Evolutionary conservation across 2,888 invertebrate genomes (phyloP), one percentile per base, ranked within the genome.

Genomic region (Hetaerina titia): DNA sequence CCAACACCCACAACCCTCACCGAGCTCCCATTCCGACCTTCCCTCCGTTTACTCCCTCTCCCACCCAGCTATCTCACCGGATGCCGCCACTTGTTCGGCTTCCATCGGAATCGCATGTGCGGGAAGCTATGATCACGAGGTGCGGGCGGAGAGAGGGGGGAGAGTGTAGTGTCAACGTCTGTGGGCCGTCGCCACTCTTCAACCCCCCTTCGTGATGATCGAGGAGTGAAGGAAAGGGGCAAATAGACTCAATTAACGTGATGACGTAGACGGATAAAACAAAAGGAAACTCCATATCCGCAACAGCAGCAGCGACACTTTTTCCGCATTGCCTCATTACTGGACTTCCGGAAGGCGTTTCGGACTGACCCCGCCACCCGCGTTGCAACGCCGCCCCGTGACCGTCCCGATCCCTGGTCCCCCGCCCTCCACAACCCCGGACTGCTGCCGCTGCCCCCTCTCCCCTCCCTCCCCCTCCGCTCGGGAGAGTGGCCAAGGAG

Each of bases 261-360:
- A 31, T 64, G 64, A 63, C 60, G 90, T 31, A n/a, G 45, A 63
- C n/a, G 31, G 58, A 90, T 31, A 58, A 45, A 63, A 90, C 63
- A 31, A 92, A 22, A 60, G 25, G n/a, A 56, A 92, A 64, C 69
- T 56, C 92, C 56, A 45, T n/a, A 92, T 92, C 92, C 92, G 92
- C 81, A 81, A 81, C 92, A 92, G 92, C 92, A 92, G 92, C 92
- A 92, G 92, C 92, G 92, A 92, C 92, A 92, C 92, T 92, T 92
- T 92, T 92, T 92, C 92, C 92, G 92, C 92, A 92, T 92, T 92
- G 92, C 69, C 92, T 69, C 92, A 92, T 92, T 74, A 92, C 90
- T 64, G 90, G 90, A 90, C 92, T 92, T 92, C 69, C 92, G 92
- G 92, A 69, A 92, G 60, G 69, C 69, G 17, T 90, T 90, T 90